A percentile compares a stretch with the other conserved stretches of the same genome.
Evolutionary conservation across 2,888 invertebrate genomes (phyloP).

Genomic region (Anaspis maculata): DNA sequence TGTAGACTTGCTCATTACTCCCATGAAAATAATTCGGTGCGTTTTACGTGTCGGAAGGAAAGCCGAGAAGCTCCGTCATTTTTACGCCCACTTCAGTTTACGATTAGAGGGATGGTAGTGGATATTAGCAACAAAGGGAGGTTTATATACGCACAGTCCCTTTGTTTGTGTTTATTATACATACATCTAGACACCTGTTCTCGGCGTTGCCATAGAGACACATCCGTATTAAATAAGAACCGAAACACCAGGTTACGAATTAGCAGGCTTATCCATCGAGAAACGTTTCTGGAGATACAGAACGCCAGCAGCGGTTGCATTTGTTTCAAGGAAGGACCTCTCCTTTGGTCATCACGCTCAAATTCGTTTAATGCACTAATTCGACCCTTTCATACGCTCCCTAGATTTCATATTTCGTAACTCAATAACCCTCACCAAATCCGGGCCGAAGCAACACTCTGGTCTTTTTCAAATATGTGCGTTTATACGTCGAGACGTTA

Average conservation of each 20-base stretch:
- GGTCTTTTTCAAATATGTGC: too few relatives aligned
- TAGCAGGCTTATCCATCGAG: conserved; percentile 10
- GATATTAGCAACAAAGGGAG: conserved; percentile 6
- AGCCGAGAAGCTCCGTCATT: conserved; percentile 9
- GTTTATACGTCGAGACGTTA: too few relatives aligned
- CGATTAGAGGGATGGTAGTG: conserved; percentile 7
- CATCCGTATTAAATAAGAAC: conserved; percentile 9
- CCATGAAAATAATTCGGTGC: conserved; percentile 15
- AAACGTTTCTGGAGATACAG: too few relatives aligned
- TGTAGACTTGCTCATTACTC: conserved; percentile 15
- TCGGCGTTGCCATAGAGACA: conserved; percentile 8
- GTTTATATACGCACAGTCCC: neutral
- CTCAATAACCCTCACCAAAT: conserved; percentile 12
- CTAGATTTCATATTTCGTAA: conserved; percentile 10
- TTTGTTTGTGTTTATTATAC: conserved; percentile 14
- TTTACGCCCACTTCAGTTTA: conserved; percentile 10
- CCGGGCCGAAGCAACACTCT: too few relatives aligned
- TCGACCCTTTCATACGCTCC: conserved; percentile 7
- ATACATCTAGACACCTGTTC: conserved; percentile 12
- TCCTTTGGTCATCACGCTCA: conserved; percentile 4
- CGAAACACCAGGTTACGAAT: conserved; percentile 9
- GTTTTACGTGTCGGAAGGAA: conserved; percentile 11
- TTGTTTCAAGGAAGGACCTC: conserved; percentile 1
- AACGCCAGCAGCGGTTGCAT: too few relatives aligned
- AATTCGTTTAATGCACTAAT: conserved; percentile 12